Conservation (phyloP, 2,888 invertebrate species). For the Incurvaria masculella region DNA sequence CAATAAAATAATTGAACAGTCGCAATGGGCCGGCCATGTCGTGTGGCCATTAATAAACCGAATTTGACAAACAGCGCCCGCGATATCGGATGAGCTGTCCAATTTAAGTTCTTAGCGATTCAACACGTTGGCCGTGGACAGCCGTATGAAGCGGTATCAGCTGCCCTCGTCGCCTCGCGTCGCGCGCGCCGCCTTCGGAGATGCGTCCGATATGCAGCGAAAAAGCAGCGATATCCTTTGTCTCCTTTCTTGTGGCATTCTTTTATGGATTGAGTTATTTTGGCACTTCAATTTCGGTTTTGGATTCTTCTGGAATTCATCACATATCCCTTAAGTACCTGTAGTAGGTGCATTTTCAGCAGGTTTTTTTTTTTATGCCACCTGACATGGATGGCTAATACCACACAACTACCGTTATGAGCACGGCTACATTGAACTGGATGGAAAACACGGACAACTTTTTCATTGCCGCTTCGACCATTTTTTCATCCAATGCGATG, state of each 20-base stretch:
- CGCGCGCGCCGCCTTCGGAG: neutral
- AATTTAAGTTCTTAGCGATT: constrained; percentile 31
- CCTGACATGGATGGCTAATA: too few species aligned
- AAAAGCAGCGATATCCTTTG: neutral
- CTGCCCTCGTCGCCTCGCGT: too few species aligned
- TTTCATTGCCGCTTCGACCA: too few species aligned
- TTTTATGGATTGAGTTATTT: neutral
- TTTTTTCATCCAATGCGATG: too few species aligned
- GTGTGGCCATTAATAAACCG: constrained; percentile 23
- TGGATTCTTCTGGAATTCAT: neutral
- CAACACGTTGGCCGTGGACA: constrained; percentile 22
- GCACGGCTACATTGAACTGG: too few species aligned
- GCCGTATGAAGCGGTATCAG: too few species aligned
- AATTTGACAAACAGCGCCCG: constrained; percentile 24
- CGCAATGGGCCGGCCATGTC: neutral
- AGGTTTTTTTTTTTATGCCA: too few species aligned
- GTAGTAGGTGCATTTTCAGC: too few species aligned
- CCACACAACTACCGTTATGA: too few species aligned
- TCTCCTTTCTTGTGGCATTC: neutral
- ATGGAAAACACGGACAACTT: too few species aligned
- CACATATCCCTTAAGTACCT: too few species aligned
- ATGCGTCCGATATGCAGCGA: neutral
- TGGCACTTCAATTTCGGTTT: neutral
- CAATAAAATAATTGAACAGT: neutral
- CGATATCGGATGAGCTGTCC: constrained; percentile 23